Conservation (phyloP, 2,888 invertebrate species). For the Agonopterix subpropinquella region DNA sequence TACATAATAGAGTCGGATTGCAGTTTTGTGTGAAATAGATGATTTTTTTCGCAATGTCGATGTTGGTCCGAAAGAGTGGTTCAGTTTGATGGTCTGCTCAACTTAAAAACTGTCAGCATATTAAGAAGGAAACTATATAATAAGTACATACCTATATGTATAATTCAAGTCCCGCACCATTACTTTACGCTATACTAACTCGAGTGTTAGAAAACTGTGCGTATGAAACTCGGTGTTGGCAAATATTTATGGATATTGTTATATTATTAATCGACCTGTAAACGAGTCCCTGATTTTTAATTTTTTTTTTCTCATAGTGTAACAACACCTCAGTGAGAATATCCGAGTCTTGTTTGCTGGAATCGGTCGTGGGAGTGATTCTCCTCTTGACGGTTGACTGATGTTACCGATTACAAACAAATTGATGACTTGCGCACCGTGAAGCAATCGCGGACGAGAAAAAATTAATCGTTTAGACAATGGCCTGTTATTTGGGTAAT, state of each 20-base stretch:
- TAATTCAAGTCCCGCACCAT: no score
- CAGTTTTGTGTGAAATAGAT: no score
- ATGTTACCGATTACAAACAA: constrained; percentile 63
- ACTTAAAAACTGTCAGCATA: no score
- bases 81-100: no score
- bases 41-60: no score
- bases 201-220: no score
- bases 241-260: not conserved
- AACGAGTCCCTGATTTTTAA: constrained; percentile 36
- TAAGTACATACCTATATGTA: no score
- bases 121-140: no score
- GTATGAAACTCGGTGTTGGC: no score
- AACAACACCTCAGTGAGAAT: constrained; percentile 41
- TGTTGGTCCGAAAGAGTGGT: no score
- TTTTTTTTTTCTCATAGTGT: constrained; percentile 36
- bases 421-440: constrained; percentile 35
- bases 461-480: constrained; percentile 24
- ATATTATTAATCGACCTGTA: not conserved
- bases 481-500: constrained; percentile 32
- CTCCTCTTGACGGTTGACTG: constrained; percentile 60
- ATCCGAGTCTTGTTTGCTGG: constrained; percentile 31
- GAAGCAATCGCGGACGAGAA: constrained; percentile 29
- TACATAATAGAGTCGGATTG: no score
- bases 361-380: constrained; percentile 54
- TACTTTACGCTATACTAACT: no score